These are phyloP conservation scores for Dendropsophus ebraccatus DNA, from an alignment of 2,113 vertebrate species.

Conservation along the genomic window DNA sequence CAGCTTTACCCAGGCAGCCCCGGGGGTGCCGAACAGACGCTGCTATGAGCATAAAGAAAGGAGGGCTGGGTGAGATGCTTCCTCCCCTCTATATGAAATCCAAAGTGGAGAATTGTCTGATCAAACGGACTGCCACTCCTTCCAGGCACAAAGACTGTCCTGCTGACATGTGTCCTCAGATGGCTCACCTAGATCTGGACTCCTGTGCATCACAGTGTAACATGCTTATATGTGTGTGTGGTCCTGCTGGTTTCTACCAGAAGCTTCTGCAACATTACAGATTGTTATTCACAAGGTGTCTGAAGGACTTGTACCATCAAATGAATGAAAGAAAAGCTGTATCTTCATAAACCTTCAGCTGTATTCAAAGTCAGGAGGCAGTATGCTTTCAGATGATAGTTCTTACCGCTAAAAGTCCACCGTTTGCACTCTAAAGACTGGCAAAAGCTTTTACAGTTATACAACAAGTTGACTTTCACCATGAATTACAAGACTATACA, in stretches of 20 bases:
- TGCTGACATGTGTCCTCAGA: neutral
- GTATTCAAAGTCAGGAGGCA: neutral
- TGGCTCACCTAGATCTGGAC: neutral
- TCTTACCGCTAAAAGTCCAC: neutral
- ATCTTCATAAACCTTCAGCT: neutral
- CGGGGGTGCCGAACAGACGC: slow-evolving; percentile 66
- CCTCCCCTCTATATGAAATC: neutral
- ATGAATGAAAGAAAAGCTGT: neutral
- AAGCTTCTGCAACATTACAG: neutral
- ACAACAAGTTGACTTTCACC: neutral
- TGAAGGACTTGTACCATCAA: neutral
- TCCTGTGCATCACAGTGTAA: too few relatives aligned
- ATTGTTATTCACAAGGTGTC: neutral
- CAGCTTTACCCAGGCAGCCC: slow-evolving; percentile 70
- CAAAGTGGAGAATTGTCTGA: neutral
- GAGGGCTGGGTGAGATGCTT: slow-evolving; percentile 47
- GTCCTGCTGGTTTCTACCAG: neutral
- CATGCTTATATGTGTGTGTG: neutral
- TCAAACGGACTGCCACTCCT: neutral
- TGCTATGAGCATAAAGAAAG: slow-evolving; percentile 35
- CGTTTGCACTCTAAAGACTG: neutral
- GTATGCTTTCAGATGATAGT: too few relatives aligned
- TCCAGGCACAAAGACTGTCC: slow-evolving; percentile 61
- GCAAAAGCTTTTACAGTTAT: neutral
- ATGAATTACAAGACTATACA: neutral